Base-by-base conservation (phyloP, 2,113 vertebrate species). In the Myotis yumanensis region DNA sequence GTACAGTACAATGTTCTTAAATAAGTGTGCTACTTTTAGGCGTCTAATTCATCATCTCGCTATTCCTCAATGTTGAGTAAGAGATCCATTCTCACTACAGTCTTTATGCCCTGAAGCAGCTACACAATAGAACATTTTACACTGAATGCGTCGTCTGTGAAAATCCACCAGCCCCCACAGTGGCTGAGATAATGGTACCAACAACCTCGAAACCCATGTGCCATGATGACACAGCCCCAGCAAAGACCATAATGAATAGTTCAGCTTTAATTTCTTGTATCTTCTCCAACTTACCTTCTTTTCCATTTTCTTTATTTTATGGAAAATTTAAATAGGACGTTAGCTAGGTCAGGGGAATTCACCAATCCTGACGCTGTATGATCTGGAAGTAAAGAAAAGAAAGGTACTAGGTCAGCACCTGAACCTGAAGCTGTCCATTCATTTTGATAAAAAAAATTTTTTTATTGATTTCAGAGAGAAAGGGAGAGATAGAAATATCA, bases 361-460 rank as follows among this genome's bases (percentile, higher is more conserved):
- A 11, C 22, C 22, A 11, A 20, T 87, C 71, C 16, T 25, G 59
- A 87, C 4, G 46, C 57, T 4, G 4, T 30, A 11, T n/a, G 3
- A 37, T 18, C 85, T 62, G 72, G 64, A 32, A 10, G 3, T 68
- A 43, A 89, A 95, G 81, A 89, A 94, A 93, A 92, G 11, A 22
- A 22, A 77, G 81, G 8, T 4, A 3, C 64, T 16, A 10, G 37
- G 5, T 80, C 17, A 20, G 7, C 85, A 62, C 22, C 86, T 51
- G 64, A 73, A 86, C 52, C 37, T 35, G 46, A 80, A 86, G 35
- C 52, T 18, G 7, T 15, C 10, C 59, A 28, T 62, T 62, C 4
- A 62, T 62, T 62, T 62, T 62, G 23, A 62, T 62, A 59, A 59
- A 59, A 28, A 59, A 25, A 62, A 4, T 62, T 62, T 62, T 28